Evolutionary conservation across 2,797 vertebrate species (phyloP).

Genomic region (Enoplosus armatus): DNA sequence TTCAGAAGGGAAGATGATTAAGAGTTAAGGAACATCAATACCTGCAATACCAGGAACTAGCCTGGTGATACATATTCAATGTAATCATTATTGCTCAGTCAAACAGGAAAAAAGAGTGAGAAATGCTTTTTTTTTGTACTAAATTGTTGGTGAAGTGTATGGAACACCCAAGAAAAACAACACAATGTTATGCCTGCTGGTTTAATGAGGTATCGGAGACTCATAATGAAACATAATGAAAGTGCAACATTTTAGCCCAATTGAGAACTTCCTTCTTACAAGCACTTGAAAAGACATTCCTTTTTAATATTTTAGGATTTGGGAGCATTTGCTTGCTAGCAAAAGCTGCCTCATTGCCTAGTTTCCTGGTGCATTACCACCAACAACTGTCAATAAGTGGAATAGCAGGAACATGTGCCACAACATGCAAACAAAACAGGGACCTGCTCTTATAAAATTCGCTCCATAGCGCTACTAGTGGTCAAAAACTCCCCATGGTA

Average conservation of each 20-base stretch:
- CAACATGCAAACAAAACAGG: neutral
- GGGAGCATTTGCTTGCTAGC: neutral
- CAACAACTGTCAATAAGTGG: neutral
- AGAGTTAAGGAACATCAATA: neutral
- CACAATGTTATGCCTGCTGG: no score
- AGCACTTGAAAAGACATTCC: neutral
- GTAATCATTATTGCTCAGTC: constrained; percentile 7
- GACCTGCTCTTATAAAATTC: neutral
- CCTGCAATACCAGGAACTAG: no score
- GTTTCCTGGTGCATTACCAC: neutral
- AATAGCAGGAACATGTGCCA: neutral
- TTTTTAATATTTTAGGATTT: neutral
- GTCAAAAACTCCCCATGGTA: neutral
- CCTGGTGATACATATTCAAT: neutral
- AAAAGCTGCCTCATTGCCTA: neutral
- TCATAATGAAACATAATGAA: no score
- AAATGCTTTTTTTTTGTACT: neutral
- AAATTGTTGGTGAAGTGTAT: neutral
- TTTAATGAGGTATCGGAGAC: no score
- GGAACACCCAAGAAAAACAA: no score
- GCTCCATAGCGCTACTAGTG: neutral
- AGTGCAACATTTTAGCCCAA: neutral
- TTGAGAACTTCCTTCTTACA: neutral
- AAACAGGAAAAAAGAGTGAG: neutral
- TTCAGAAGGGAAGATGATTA: neutral